A percentile compares a stretch with the other conserved stretches of the same genome.
These are phyloP conservation scores for Boleophthalmus pectinirostris DNA, from an alignment of 2,113 vertebrate genomes.

Conservation along the genomic window DNA sequence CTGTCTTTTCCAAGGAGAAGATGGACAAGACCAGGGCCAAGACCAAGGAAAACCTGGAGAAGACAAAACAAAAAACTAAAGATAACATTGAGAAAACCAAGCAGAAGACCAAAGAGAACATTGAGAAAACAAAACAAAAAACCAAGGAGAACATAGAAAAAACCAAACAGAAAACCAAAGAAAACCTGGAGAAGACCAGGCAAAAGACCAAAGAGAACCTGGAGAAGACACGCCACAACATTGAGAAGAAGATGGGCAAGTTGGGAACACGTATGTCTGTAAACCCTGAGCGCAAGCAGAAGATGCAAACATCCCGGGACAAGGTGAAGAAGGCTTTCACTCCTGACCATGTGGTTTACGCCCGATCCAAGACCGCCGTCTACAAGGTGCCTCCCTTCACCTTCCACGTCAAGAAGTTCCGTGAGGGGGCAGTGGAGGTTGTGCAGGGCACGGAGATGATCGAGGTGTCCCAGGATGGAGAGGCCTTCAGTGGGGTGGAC, in stretches of 20 bases:
- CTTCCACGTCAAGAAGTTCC: slow-evolving; percentile 95
- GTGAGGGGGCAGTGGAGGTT: slow-evolving; percentile 87
- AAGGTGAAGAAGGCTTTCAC: slow-evolving; percentile 96
- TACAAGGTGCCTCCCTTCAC: slow-evolving; percentile 99
- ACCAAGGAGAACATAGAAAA: slow-evolving; percentile 91
- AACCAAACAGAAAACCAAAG: slow-evolving; percentile 87
- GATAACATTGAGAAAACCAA: slow-evolving; percentile 85
- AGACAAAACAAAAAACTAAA: slow-evolving; percentile 85
- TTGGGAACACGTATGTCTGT: slow-evolving; percentile 90
- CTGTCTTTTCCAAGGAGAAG: slow-evolving; percentile 95
- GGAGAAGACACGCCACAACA: slow-evolving; percentile 89
- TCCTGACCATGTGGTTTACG: slow-evolving; percentile 91
- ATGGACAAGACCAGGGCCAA: slow-evolving; percentile 85
- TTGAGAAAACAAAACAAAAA: slow-evolving; percentile 86
- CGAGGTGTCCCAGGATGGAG: slow-evolving; percentile 79
- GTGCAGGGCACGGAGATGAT: slow-evolving; percentile 93
- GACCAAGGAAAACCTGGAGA: slow-evolving; percentile 92
- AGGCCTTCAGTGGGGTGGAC: slow-evolving; percentile 47
- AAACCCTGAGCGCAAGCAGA: slow-evolving; percentile 88
- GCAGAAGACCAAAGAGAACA: slow-evolving; percentile 88
- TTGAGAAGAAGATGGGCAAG: slow-evolving; percentile 97
- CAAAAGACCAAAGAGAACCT: slow-evolving; percentile 75
- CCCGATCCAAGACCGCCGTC: slow-evolving; percentile 88
- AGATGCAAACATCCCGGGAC: slow-evolving; percentile 89
- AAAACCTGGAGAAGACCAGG: slow-evolving; percentile 86